Conservation (phyloP, 92 coral and sea anemone genomes). For the Scolanthus callimorphus region DNA sequence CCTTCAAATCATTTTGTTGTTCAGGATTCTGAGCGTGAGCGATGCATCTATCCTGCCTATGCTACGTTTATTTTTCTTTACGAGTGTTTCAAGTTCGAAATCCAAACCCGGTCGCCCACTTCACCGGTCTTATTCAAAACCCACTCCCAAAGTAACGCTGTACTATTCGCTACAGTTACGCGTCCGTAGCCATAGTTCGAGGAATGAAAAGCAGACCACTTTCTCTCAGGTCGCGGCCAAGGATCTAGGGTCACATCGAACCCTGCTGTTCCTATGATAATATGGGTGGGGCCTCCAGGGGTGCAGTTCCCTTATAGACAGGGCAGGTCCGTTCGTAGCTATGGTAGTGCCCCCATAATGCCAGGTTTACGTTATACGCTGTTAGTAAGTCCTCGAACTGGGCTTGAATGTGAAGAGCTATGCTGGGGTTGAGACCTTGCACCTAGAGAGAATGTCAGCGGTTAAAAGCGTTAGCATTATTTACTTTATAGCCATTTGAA, state of each 20-base stretch:
- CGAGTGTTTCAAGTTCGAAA: too few species aligned
- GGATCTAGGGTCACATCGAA: conserved; percentile 53
- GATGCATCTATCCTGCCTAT: too few species aligned
- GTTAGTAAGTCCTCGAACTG: conserved; percentile 52
- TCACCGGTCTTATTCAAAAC: conserved; percentile 46
- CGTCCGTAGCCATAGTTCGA: conserved; percentile 79
- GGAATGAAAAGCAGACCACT: conserved; percentile 63
- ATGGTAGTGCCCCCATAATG: conserved; percentile 78
- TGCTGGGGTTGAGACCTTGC: conserved; percentile 23
- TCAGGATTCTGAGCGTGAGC: too few species aligned
- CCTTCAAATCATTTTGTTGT: too few species aligned
- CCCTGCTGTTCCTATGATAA: conserved; percentile 78
- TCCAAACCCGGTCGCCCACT: conserved; percentile 76
- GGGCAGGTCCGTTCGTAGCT: conserved; percentile 76
- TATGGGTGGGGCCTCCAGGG: conserved; percentile 63
- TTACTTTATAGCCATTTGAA: too few species aligned
- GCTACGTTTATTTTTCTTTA: too few species aligned
- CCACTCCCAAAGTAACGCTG: conserved; percentile 75
- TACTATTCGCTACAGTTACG: conserved; percentile 70
- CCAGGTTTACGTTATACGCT: conserved; percentile 61
- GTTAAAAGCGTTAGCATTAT: too few species aligned
- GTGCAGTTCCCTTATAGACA: conserved; percentile 50
- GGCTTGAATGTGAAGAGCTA: conserved; percentile 54
- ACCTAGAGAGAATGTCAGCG: conserved; percentile 18
- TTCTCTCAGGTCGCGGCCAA: conserved; percentile 40